These are phyloP conservation scores for Phylloscopus trochilus DNA, from an alignment of 2,113 vertebrate species.

Conservation along the genomic window DNA sequence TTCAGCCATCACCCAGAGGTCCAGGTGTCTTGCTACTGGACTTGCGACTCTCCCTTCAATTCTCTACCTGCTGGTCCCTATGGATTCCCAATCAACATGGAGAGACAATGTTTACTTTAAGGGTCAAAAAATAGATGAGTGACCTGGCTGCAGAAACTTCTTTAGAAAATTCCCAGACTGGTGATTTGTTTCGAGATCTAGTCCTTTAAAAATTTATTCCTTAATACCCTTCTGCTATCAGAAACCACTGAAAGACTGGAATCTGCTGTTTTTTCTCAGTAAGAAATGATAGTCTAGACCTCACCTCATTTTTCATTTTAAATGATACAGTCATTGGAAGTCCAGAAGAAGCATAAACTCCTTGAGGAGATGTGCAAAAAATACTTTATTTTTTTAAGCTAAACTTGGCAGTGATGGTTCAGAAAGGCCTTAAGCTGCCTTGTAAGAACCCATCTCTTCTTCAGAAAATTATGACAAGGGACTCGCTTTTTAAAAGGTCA, in stretches of 20 bases:
- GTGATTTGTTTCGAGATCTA: background rate
- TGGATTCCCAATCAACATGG: background rate
- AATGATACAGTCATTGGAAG: background rate
- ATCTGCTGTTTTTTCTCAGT: background rate
- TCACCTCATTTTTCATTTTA: slow-evolving; percentile 21
- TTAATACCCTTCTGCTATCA: background rate
- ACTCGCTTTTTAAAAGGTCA: slow-evolving; percentile 12
- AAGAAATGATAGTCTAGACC: background rate
- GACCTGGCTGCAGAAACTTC: background rate
- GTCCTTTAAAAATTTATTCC: background rate
- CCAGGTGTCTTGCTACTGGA: background rate
- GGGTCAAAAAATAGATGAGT: background rate
- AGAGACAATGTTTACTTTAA: background rate
- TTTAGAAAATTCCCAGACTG: background rate
- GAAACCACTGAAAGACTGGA: background rate
- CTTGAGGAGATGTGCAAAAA: slow-evolving; percentile 14
- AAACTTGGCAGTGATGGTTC: slow-evolving; percentile 6
- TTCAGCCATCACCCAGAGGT: background rate
- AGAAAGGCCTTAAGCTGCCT: slow-evolving; percentile 18
- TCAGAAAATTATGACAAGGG: slow-evolving; percentile 25
- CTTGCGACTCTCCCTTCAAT: background rate
- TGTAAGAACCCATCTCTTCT: background rate
- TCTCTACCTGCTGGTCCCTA: background rate
- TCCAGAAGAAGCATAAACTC: background rate
- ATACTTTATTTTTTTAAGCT: slow-evolving; percentile 21